phyloP scores from a whole-genome alignment of 2,888 invertebrate species.

The Euphydryas editha region DNA sequence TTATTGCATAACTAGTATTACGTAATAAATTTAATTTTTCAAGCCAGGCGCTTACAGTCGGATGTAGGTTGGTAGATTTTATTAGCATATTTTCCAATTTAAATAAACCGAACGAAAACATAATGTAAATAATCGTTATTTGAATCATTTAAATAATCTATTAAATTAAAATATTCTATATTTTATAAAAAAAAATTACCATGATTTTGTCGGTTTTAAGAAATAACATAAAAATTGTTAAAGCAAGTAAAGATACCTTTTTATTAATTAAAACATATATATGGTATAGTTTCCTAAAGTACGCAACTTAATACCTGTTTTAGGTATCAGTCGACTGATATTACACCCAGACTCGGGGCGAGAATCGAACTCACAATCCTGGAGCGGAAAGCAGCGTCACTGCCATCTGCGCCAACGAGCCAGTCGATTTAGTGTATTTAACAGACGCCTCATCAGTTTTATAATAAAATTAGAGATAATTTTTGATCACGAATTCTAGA shows the following conservation, averaged over 20 bases:
- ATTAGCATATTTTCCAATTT: conserved; percentile 17
- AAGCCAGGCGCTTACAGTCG: neutral
- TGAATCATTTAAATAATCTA: neutral
- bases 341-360: too few relatives aligned
- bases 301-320: too few relatives aligned
- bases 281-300: too few relatives aligned
- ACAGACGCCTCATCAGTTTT: too few relatives aligned
- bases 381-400: too few relatives aligned
- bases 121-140: neutral
- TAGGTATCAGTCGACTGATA: too few relatives aligned
- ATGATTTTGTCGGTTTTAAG: too few relatives aligned
- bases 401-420: too few relatives aligned
- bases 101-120: neutral
- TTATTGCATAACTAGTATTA: neutral
- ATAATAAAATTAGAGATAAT: neutral
- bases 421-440: too few relatives aligned
- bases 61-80: conserved; percentile 9
- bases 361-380: too few relatives aligned
- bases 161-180: neutral
- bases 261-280: too few relatives aligned
- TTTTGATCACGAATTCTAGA: neutral
- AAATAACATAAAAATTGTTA: neutral
- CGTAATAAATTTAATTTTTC: conserved; percentile 4
- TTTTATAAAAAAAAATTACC: too few relatives aligned
- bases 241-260: neutral